Base-by-base conservation (phyloP, 2,797 vertebrate species). In the Cottoperca gobio region DNA sequence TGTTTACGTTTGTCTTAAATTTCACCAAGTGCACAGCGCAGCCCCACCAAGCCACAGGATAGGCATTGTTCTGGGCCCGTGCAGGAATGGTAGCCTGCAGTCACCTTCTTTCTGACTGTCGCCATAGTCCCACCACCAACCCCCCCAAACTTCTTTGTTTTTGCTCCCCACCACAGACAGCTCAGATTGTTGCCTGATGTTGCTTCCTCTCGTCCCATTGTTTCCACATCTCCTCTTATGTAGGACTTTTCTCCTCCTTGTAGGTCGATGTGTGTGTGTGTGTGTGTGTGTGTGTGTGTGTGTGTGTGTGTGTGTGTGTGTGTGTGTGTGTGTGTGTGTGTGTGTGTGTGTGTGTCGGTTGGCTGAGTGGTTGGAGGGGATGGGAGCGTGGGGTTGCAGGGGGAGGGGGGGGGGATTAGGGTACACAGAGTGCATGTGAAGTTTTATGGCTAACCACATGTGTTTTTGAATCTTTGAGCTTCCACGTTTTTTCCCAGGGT, bases 391-490 rank as follows among this genome's bases (percentile, higher is more conserved):
- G 73, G 70, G 46, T 33, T 46, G n/a, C 0, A 11, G 43, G 10
- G 0, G 54, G 72, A 60, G 63, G 39, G 9, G 8, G 24, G 31
- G 21, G 77, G 78, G 75, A 70, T 70, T 69, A 68, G 87, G 81
- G 83, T 89, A 82, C 88, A 85, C 71, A 84, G 86, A 90, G 90
- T 91, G 83, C 91, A 93, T 90, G 91, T 91, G 92, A 90, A 90
- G 83, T 91, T 93, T 95, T 93, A 93, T 91, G 90, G 89, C 89
- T 91, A 85, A 93, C 92, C 92, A 93, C 92, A 93, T 94, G 93
- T 93, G 93, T 93, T 92, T 92, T 87, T 87, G 82, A 88, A 89
- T 94, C 92, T 91, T 66, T 87, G 82, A 87, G 88, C 85, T 88
- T 89, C 77, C 89, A 87, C 65, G 54, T 91, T 93, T 92, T 73